Evolutionary conservation across 92 coral and sea anemone genomes (phyloP).

Genomic region (Heliopora coerulea): DNA sequence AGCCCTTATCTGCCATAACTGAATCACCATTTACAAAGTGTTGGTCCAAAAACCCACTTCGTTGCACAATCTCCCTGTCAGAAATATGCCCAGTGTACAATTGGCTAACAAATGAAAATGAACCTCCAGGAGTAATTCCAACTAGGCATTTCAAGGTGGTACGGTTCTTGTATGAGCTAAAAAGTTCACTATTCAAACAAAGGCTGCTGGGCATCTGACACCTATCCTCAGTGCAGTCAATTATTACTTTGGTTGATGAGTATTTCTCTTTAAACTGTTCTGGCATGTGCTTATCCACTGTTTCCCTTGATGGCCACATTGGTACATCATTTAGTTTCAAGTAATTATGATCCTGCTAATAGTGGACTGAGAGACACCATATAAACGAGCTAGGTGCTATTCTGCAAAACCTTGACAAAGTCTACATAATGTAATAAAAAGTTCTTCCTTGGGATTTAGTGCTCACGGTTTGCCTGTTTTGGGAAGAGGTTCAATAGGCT

Average conservation of each 20-base stretch:
- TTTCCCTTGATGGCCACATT: conserved; percentile 54
- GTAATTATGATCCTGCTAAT: too few species aligned
- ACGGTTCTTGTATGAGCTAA: conserved; percentile 46
- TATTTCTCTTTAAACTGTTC: conserved; percentile 31
- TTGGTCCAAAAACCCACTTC: conserved; percentile 32
- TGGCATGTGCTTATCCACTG: conserved; percentile 41
- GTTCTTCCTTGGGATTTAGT: too few species aligned
- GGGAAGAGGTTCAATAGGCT: too few species aligned
- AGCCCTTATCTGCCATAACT: conserved; percentile 50
- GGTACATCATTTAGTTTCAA: conserved; percentile 50
- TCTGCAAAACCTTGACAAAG: too few species aligned
- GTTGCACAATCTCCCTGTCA: conserved; percentile 52
- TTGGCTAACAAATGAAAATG: conserved; percentile 35
- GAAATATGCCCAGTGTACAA: conserved; percentile 50
- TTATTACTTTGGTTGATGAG: conserved; percentile 50
- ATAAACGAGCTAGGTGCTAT: too few species aligned
- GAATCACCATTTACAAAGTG: conserved; percentile 39
- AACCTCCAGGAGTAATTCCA: conserved; percentile 52
- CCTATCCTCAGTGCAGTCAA: conserved; percentile 47
- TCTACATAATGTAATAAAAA: too few species aligned
- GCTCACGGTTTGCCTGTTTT: too few species aligned
- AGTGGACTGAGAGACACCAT: too few species aligned
- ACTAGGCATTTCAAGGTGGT: conserved; percentile 51
- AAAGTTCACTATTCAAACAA: conserved; percentile 29
- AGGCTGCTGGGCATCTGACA: conserved; percentile 41